Conservation (phyloP, 2,888 invertebrate genomes). For the Lasioglossum morio region DNA sequence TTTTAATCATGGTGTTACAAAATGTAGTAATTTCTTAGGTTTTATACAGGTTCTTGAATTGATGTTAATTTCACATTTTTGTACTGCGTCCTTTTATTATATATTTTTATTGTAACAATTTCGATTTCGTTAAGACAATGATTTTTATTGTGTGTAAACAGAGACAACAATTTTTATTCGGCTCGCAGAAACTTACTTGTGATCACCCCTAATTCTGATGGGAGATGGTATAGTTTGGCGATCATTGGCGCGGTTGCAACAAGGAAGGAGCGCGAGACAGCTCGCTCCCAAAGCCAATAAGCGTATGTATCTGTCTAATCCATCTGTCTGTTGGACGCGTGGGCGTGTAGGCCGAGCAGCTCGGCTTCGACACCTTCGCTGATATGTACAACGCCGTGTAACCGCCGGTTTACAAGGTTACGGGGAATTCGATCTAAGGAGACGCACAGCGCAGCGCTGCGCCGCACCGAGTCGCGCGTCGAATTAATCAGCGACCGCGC, state of each 20-base stretch:
- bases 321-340: conserved; percentile 59
- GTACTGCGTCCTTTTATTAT: neutral
- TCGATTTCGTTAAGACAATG: too few species aligned
- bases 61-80: too few species aligned
- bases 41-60: too few species aligned
- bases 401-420: conserved; percentile 71
- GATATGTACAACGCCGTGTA: conserved; percentile 72
- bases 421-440: conserved; percentile 69
- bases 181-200: too few species aligned
- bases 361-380: conserved; percentile 69
- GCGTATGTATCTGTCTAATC: conserved; percentile 69
- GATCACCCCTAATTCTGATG: too few species aligned
- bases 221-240: neutral
- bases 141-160: too few species aligned
- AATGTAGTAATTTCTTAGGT: too few species aligned
- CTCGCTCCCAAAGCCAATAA: conserved; percentile 53
- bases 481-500: conserved; percentile 54
- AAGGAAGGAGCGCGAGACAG: conserved; percentile 8
- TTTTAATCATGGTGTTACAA: too few species aligned
- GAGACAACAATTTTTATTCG: too few species aligned
- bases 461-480: conserved; percentile 16
- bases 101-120: too few species aligned
- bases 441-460: conserved; percentile 15
- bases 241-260: neutral
- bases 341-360: conserved; percentile 52